Conservation (phyloP, 2,113 vertebrate species). For the Salvelinus namaycush region DNA sequence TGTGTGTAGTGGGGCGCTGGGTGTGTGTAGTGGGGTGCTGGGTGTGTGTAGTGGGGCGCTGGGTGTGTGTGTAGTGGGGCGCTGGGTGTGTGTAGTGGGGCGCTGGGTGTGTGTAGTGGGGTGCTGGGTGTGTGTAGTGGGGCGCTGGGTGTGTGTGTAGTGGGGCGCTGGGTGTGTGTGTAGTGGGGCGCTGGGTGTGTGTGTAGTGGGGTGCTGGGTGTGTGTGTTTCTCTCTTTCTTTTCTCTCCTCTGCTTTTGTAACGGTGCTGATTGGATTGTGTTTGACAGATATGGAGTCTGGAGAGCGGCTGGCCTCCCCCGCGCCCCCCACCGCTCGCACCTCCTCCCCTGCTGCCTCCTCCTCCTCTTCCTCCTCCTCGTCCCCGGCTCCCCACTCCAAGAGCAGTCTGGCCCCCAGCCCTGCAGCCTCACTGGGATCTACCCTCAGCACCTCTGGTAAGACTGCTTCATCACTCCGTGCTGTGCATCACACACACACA, state of each 20-base stretch:
- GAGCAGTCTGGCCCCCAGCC: constrained; percentile 85
- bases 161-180: constrained; percentile 43
- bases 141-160: constrained; percentile 39
- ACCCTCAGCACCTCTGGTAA: constrained; percentile 89
- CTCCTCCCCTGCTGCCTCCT: constrained; percentile 77
- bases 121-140: constrained; percentile 19
- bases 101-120: constrained; percentile 9
- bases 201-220: constrained; percentile 56
- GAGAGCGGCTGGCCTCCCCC: constrained; percentile 79
- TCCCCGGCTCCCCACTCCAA: constrained; percentile 80
- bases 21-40: not conserved
- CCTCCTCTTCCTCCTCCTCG: constrained; percentile 71
- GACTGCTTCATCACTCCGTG: constrained; percentile 18
- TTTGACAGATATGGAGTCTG: constrained; percentile 87
- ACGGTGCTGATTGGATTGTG: constrained; percentile 55
- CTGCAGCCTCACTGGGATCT: constrained; percentile 80
- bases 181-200: not conserved
- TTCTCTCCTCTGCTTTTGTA: constrained; percentile 20
- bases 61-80: not conserved
- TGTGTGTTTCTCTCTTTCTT: constrained; percentile 27
- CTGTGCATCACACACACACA: not conserved
- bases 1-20: not conserved
- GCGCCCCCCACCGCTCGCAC: constrained; percentile 82
- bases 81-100: not conserved
- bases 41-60: no score